phyloP scores from a whole-genome alignment of 2,113 vertebrate species.

The Dolichotis patagonum region DNA sequence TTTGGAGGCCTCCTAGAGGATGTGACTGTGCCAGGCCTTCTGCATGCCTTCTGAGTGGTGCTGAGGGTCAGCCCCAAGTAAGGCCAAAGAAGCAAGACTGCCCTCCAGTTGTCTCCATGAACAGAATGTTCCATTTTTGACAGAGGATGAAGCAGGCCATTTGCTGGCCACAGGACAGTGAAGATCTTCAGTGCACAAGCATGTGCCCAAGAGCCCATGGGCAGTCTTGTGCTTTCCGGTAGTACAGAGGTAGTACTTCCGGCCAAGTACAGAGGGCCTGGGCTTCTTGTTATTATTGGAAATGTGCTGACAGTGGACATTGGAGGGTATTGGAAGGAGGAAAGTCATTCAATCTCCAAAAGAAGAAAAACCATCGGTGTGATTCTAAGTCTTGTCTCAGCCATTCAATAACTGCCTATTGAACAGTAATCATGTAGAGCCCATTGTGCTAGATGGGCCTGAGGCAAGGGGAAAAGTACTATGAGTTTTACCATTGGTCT shows the following conservation, averaged over 20 bases:
- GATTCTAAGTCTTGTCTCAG: not conserved
- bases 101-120: not conserved
- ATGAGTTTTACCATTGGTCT: not conserved
- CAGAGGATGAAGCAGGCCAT: not conserved
- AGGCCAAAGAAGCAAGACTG: not conserved
- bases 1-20: not conserved
- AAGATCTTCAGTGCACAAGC: not conserved
- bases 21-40: not conserved
- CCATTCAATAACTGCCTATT: not conserved
- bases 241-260: too few relatives aligned
- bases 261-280: not conserved
- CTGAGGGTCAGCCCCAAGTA: not conserved
- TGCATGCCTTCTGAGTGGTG: not conserved
- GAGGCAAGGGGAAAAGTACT: not conserved
- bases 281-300: not conserved
- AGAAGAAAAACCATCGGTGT: not conserved
- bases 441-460: not conserved
- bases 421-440: not conserved
- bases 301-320: not conserved
- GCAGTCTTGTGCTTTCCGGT: not conserved
- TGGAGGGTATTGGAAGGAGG: not conserved
- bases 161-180: not conserved
- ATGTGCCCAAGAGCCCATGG: not conserved
- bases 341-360: not conserved
- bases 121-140: not conserved